These are phyloP conservation scores for Acridotheres tristis DNA, from an alignment of 2,797 vertebrate genomes.

Conservation along the genomic window DNA sequence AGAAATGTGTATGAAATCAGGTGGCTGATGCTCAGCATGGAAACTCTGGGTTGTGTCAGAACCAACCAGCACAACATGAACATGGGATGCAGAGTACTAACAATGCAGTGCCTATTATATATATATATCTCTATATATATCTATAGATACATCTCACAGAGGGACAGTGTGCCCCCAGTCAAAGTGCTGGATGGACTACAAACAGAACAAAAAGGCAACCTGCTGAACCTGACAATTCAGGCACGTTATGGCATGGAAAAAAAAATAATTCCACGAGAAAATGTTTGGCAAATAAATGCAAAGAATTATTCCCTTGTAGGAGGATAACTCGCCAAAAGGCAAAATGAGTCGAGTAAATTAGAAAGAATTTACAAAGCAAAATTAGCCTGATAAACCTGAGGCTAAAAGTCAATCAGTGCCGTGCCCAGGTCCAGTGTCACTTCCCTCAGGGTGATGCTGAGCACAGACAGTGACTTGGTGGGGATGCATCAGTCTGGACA, in stretches of 20 bases:
- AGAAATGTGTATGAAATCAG: conserved; percentile 3
- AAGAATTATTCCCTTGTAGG: background rate
- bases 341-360: background rate
- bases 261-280: background rate
- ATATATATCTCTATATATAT: background rate
- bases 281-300: conserved; percentile 11
- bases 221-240: background rate
- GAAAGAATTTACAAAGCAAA: background rate
- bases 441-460: background rate
- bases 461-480: background rate
- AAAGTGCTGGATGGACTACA: conserved; percentile 25
- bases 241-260: background rate
- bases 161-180: background rate
- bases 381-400: background rate
- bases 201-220: conserved; percentile 14
- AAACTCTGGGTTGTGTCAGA: conserved; percentile 27
- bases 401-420: background rate
- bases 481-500: background rate
- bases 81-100: background rate
- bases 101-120: background rate
- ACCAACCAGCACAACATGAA: background rate
- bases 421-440: background rate
- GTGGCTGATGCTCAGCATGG: conserved; percentile 2
- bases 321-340: background rate
- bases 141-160: background rate